Evolutionary conservation across 2,113 vertebrate species (phyloP), one percentile per base, ranked within the genome.

Genomic region (Orycteropus afer): DNA sequence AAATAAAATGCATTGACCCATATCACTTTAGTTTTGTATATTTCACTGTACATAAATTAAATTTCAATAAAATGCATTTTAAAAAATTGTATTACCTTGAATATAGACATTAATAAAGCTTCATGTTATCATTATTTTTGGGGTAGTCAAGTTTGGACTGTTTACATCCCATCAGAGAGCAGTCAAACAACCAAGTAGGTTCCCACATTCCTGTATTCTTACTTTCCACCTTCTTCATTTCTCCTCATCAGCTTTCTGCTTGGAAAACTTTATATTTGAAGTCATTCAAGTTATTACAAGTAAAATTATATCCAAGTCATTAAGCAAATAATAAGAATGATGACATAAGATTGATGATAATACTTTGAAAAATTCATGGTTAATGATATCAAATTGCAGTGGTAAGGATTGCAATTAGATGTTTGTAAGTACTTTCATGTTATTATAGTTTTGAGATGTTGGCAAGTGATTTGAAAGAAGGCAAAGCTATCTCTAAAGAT

Each of bases 291-390:
- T 47, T 96, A 90, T 65, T 61, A 74, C 10, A 89, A 93, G 40
- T 18, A 94, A 78, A 95, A 89, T 86, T 74, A 94, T 83, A 69
- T 84, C 3, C 4, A 71, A 85, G n/a, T 89, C 42, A 89, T 74
- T 93, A 81, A 85, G 47, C 78, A 89, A 74, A 86, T 74, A 94
- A 65, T 78, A 95, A 80, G 20, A 95, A 84, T 80, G 34, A 90
- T 90, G 34, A 87, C 87, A 86, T 49, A 90, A 90, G 11, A 79
- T 87, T 79, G 23, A 86, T 90, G 9, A 67, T 90, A 92, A 92
- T 61, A 27, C 2, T 10, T 92, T 92, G 32, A 91, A 88, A 57
- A 92, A 86, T 45, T 82, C 53, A 91, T 67, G 0, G 37, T 78
- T 95, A 94, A 91, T 96, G 14, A 79, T 83, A 83, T 73, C 61